phyloP scores from a whole-genome alignment of 2,797 vertebrate species.

The Pipistrellus nathusii region DNA sequence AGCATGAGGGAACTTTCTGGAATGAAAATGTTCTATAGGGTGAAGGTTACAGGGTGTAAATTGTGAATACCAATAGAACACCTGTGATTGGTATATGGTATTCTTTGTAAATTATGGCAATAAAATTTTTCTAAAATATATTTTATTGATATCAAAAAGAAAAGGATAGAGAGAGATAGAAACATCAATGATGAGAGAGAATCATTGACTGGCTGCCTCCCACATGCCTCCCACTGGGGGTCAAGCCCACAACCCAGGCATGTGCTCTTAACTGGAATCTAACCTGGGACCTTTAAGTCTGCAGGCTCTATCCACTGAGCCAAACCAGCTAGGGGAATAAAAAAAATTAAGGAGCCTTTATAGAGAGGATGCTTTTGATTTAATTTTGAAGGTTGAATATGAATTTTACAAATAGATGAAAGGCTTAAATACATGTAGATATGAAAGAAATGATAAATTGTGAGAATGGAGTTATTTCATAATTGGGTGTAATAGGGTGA shows the following conservation, averaged over 20 bases:
- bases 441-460: background rate
- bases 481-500: background rate
- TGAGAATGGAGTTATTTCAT: background rate
- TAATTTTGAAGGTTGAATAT: constrained; percentile 19
- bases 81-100: background rate
- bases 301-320: no score
- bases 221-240: no score
- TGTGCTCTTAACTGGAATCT: no score
- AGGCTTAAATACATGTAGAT: background rate
- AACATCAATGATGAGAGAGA: no score
- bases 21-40: background rate
- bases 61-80: background rate
- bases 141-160: no score
- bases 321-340: background rate
- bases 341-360: background rate
- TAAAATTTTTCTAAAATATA: background rate
- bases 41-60: background rate
- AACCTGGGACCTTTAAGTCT: no score
- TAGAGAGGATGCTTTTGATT: background rate
- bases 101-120: background rate
- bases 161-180: no score
- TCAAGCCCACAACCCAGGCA: no score
- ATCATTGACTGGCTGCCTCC: no score
- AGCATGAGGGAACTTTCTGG: background rate
- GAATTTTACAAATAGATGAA: background rate